These are phyloP conservation scores for Vannuccia rotundouncinata DNA, from an alignment of 2,888 invertebrate species.

Conservation along the genomic window DNA sequence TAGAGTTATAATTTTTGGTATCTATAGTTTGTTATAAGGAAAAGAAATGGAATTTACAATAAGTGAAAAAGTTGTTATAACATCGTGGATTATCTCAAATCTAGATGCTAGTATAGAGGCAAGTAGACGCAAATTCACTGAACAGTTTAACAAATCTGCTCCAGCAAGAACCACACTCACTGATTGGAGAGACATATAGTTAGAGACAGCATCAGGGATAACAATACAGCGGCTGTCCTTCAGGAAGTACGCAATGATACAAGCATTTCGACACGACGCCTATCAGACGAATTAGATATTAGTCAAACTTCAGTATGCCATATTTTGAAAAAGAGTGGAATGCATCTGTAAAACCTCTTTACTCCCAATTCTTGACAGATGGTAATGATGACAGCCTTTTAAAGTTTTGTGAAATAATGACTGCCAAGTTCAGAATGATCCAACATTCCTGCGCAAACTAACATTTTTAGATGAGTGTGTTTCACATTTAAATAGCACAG, in stretches of 20 bases:
- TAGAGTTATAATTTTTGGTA: constrained; percentile 7
- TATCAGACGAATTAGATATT: constrained; percentile 11
- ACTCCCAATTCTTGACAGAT: constrained; percentile 19
- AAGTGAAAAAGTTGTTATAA: constrained; percentile 3
- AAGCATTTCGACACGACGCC: not conserved
- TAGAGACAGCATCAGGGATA: constrained; percentile 10
- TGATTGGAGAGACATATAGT: constrained; percentile 12
- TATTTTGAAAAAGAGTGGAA: constrained; percentile 17
- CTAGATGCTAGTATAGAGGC: not conserved
- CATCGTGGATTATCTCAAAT: constrained; percentile 8
- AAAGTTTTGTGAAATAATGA: too few species aligned
- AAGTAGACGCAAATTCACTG: constrained; percentile 15
- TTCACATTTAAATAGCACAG: too few species aligned
- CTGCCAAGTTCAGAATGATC: too few species aligned
- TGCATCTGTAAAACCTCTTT: constrained; percentile 1
- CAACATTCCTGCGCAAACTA: too few species aligned
- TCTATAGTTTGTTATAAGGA: not conserved
- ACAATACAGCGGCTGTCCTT: constrained; percentile 21
- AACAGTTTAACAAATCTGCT: constrained; percentile 4
- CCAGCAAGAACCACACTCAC: not conserved
- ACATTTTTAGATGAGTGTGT: too few species aligned
- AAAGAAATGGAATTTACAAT: constrained; percentile 19
- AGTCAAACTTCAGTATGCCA: not conserved
- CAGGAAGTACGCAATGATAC: constrained; percentile 6
- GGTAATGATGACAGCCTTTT: too few species aligned